Base-by-base conservation (phyloP, 1,140 invertebrate species). In the Harlomillsia oculata region DNA sequence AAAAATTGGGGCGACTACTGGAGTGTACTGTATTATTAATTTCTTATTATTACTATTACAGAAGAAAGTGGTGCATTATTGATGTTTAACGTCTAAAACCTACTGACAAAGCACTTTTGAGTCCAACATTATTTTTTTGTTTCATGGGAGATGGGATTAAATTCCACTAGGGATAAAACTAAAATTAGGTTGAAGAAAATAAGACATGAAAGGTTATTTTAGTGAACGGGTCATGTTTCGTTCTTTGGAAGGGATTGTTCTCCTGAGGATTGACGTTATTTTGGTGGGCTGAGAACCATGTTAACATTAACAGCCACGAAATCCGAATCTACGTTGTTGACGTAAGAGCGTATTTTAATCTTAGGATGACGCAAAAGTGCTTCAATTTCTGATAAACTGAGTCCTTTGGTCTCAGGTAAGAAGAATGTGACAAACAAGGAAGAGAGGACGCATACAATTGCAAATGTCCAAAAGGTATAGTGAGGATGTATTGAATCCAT, bases 361-460 rank as follows among this genome's bases (percentile, higher is more conserved):
- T n/a, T n/a, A n/a, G n/a, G n/a, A n/a, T n/a, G n/a, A n/a, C n/a
- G n/a, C n/a, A 53, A 53, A 1, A 53, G 28, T 28, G 23, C 30
- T 30, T 40, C 26, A 14, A 43, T 2, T 5, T 53, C 37, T 0
- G 23, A 14, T 3, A 53, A 29, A 11, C n/a, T 46, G 30, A 80
- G 79, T 14, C 84, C 82, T 69, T 86, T 89, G 0, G 87, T 90
- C 75, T 92, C 88, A 18, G 87, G 88, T 28, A 91, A 72, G 45
- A 83, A 73, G 0, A 82, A 82, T 0, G 26, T 0, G 14, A 54
- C 43, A 21, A 54, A 23, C 9, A 37, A 3, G 46, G 30, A 44
- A 14, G 53, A 23, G 4, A 37, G 1, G 2, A 44, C 2, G 20
- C 53, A 54, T 6, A 36, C 28, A 1, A 36, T 1, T 4, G 41